phyloP scores from a whole-genome alignment of 30 jellyfish, hydroid and myxozoan species.

The Morbakka virulenta region DNA sequence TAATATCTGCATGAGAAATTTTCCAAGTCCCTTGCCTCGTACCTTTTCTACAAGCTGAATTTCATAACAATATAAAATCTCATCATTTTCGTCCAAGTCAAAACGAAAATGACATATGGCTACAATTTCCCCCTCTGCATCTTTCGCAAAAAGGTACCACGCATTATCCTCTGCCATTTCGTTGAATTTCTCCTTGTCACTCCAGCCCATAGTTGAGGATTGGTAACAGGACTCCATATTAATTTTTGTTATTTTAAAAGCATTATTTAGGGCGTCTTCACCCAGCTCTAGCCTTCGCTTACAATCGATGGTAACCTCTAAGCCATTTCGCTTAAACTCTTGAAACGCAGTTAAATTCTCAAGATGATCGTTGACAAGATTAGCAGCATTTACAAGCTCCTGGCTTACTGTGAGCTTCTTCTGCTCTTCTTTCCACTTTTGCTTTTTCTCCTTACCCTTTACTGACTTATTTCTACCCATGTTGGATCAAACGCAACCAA shows the following conservation, averaged over 20 bases:
- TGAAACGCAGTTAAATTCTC: slow-evolving; percentile 50
- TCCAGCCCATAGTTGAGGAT: slow-evolving; percentile 90
- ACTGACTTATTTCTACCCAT: slow-evolving; percentile 64
- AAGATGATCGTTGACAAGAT: slow-evolving; percentile 22
- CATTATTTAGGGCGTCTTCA: slow-evolving; percentile 42
- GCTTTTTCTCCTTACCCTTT: slow-evolving; percentile 80
- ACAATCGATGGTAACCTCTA: slow-evolving; percentile 32
- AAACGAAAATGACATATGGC: slow-evolving; percentile 86
- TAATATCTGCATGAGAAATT: slow-evolving; percentile 73
- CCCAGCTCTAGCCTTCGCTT: slow-evolving; percentile 34
- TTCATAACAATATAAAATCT: slow-evolving; percentile 86
- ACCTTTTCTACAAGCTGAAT: slow-evolving; percentile 68
- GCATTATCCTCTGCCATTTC: slow-evolving; percentile 87
- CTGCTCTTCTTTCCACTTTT: slow-evolving; percentile 65
- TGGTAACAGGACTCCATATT: slow-evolving; percentile 60
- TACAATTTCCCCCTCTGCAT: slow-evolving; percentile 33
- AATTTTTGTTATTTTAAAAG: slow-evolving; percentile 45
- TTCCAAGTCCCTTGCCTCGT: slow-evolving; percentile 97
- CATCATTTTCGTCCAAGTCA: slow-evolving; percentile 83
- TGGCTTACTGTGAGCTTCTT: slow-evolving; percentile 51
- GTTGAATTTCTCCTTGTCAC: slow-evolving; percentile 58
- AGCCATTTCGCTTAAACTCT: slow-evolving; percentile 62
- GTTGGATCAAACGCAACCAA: too few species aligned
- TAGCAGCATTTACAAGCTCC: slow-evolving; percentile 46
- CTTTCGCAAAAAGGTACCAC: slow-evolving; percentile 78